phyloP scores from a whole-genome alignment of 1,140 invertebrate genomes.

The Agrilus planipennis region DNA sequence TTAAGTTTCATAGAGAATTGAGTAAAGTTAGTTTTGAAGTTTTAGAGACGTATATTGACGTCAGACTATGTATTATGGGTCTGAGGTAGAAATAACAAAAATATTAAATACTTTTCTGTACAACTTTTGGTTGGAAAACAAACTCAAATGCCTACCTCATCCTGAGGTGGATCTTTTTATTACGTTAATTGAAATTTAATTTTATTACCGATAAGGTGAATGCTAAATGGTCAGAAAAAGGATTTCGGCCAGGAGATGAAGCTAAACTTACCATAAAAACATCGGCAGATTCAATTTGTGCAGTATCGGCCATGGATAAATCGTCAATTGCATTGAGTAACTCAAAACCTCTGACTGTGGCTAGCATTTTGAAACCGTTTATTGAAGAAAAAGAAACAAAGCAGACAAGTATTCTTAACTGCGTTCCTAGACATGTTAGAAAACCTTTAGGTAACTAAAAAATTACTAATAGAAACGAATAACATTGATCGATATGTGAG shows the following conservation, averaged over 20 bases:
- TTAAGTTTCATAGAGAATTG: too few species aligned
- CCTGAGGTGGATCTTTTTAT: background rate
- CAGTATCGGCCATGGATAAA: slow-evolving; percentile 46
- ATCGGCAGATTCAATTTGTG: slow-evolving; percentile 43
- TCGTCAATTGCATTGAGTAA: slow-evolving; percentile 34
- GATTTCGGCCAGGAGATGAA: slow-evolving; percentile 36
- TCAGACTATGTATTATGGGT: too few species aligned
- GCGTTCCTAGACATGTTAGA: slow-evolving; percentile 13
- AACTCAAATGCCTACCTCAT: background rate
- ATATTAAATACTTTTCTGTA: background rate
- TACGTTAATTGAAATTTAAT: slow-evolving; percentile 1
- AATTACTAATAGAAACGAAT: background rate
- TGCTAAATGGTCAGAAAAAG: slow-evolving; percentile 20
- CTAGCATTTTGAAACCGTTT: slow-evolving; percentile 15
- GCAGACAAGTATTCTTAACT: slow-evolving; percentile 15
- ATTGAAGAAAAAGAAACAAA: slow-evolving; percentile 9
- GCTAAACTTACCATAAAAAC: slow-evolving; percentile 40
- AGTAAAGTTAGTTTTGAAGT: too few species aligned
- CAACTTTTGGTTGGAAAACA: background rate
- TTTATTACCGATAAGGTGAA: slow-evolving; percentile 17
- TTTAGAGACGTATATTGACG: too few species aligned
- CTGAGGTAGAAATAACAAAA: background rate
- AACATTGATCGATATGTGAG: background rate
- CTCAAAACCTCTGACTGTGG: slow-evolving; percentile 8
- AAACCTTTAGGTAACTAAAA: slow-evolving; percentile 10